Evolutionary conservation across 2,888 invertebrate genomes (phyloP).

Genomic region (Chrysomela aeneicollis): DNA sequence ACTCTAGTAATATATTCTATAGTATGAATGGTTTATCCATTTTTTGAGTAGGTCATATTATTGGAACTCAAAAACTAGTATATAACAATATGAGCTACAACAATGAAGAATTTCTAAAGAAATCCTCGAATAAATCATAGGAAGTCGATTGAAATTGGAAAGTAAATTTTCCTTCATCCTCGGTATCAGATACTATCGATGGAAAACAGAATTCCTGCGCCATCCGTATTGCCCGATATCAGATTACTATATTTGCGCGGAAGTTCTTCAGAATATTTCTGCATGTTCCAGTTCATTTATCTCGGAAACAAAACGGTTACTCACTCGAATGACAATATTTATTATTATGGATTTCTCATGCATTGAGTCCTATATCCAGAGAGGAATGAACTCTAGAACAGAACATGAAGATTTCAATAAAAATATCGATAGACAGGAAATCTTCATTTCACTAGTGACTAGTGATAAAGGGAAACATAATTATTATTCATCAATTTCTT

Average conservation of each 20-base stretch:
- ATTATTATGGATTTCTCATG: conserved; percentile 2
- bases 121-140: too few species aligned
- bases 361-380: background rate
- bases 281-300: conserved; percentile 24
- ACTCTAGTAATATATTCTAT: too few species aligned
- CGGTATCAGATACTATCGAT: background rate
- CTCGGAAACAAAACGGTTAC: conserved; percentile 13
- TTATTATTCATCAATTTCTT: too few species aligned
- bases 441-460: background rate
- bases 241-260: conserved; percentile 12
- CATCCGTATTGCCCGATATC: conserved; percentile 1
- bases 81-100: too few species aligned
- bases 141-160: background rate
- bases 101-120: too few species aligned
- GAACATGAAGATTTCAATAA: background rate
- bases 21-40: too few species aligned
- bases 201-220: background rate
- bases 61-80: too few species aligned
- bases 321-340: conserved; percentile 16
- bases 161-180: background rate
- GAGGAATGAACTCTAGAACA: background rate
- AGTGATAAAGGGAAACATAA: too few species aligned
- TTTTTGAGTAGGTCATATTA: too few species aligned
- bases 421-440: background rate
- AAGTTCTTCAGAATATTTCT: conserved; percentile 22